Conservation (phyloP, 2,797 vertebrate species). For the Enteromius argenteus region DNA sequence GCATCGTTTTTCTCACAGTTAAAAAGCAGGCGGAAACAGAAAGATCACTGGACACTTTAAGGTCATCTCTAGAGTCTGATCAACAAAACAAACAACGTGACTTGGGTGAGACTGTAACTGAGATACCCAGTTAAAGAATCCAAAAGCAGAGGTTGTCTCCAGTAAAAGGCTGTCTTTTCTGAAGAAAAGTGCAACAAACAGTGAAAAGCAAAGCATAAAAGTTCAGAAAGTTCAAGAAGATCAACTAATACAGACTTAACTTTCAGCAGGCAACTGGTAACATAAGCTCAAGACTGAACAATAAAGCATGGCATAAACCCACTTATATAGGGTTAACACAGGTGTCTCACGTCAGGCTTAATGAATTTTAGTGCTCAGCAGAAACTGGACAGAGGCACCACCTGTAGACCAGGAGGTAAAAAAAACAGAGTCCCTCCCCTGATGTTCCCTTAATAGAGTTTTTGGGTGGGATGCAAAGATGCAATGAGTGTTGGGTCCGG, state of each 20-base stretch:
- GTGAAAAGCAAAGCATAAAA: too few relatives aligned
- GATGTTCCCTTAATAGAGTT: too few relatives aligned
- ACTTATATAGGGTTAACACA: neutral
- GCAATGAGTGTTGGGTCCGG: too few relatives aligned
- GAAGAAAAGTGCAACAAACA: too few relatives aligned
- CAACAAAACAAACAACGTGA: constrained; percentile 10
- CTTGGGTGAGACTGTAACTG: neutral
- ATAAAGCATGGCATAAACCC: neutral
- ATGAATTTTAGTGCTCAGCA: neutral
- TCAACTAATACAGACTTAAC: too few relatives aligned
- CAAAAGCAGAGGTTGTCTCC: too few relatives aligned
- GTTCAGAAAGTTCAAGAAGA: too few relatives aligned
- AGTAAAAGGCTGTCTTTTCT: too few relatives aligned
- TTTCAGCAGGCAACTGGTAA: neutral
- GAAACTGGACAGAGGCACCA: neutral
- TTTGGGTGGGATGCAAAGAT: too few relatives aligned
- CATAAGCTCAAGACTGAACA: neutral
- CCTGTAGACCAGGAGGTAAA: neutral
- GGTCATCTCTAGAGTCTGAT: neutral
- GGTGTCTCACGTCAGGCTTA: neutral
- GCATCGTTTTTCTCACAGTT: neutral
- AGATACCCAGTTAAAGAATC: too few relatives aligned
- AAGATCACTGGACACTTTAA: neutral
- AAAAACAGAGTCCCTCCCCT: too few relatives aligned
- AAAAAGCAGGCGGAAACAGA: neutral